Evolutionary conservation across 2,888 invertebrate species (phyloP).

Genomic region (Rhagophthalmus giganteus): DNA sequence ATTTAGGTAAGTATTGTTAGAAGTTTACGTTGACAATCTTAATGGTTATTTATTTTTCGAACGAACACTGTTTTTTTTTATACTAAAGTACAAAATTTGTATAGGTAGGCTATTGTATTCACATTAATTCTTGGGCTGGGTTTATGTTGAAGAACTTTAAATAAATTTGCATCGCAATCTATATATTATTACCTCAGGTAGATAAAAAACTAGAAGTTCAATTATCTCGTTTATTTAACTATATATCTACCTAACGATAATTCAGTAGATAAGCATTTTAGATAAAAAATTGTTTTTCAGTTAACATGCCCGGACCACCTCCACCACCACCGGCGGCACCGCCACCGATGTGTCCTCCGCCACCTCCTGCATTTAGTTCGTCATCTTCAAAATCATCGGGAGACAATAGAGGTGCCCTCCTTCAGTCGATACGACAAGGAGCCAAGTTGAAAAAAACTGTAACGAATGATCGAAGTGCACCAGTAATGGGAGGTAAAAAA

Average conservation of each 20-base stretch:
- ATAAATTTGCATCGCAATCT: not conserved
- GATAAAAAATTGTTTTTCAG: not conserved
- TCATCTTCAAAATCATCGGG: conserved; percentile 58
- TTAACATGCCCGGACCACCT: conserved; percentile 58
- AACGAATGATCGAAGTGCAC: conserved; percentile 90
- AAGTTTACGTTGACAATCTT: conserved; percentile 28
- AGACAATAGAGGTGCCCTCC: conserved; percentile 69
- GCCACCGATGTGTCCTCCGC: conserved; percentile 66
- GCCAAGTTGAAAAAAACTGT: conserved; percentile 79
- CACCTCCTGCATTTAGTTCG: conserved; percentile 60
- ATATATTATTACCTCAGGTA: too few species aligned
- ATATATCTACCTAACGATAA: too few species aligned
- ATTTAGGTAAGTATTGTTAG: conserved; percentile 24
- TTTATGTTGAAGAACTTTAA: not conserved
- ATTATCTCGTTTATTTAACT: too few species aligned
- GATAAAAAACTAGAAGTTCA: too few species aligned
- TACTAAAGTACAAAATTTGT: too few species aligned
- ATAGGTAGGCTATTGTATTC: too few species aligned
- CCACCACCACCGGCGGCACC: conserved; percentile 70
- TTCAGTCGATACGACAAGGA: conserved; percentile 84
- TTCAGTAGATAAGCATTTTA: too few species aligned
- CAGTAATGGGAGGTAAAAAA: conserved; percentile 62
- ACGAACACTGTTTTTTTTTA: conserved; percentile 2
- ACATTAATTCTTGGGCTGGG: not conserved
- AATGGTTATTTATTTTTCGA: conserved; percentile 23